Evolutionary conservation across 2,113 vertebrate species (phyloP).

Genomic region (Cinclus mexicanus): DNA sequence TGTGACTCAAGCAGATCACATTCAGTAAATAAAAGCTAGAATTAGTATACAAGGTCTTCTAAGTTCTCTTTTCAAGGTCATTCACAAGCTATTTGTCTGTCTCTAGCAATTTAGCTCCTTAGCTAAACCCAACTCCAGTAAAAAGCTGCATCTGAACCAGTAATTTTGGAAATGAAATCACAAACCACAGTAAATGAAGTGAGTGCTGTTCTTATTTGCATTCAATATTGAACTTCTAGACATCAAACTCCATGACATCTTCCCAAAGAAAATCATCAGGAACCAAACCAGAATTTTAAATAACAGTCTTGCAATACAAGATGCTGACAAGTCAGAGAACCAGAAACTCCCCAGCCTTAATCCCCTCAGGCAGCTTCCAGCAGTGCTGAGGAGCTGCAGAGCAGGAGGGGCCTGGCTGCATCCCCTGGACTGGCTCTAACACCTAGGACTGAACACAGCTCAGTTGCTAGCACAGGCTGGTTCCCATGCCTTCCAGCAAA

Average conservation of each 20-base stretch:
- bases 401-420: background rate
- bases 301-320: background rate
- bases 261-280: background rate
- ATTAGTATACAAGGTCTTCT: background rate
- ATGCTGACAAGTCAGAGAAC: background rate
- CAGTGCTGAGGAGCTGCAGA: background rate
- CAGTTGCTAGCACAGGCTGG: background rate
- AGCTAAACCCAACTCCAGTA: background rate
- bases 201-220: background rate
- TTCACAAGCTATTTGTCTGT: background rate
- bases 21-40: background rate
- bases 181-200: background rate
- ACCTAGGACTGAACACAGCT: background rate
- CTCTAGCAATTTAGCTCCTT: background rate
- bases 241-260: background rate
- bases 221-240: background rate
- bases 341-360: background rate
- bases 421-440: background rate
- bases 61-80: background rate
- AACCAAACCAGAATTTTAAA: background rate
- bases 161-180: background rate
- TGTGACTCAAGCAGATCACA: fast-evolving
- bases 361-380: fast-evolving
- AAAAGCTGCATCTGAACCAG: background rate
- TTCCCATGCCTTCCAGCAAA: background rate